Conservation (phyloP, 2,797 vertebrate species). For the Phrynocephalus vlangalii region DNA sequence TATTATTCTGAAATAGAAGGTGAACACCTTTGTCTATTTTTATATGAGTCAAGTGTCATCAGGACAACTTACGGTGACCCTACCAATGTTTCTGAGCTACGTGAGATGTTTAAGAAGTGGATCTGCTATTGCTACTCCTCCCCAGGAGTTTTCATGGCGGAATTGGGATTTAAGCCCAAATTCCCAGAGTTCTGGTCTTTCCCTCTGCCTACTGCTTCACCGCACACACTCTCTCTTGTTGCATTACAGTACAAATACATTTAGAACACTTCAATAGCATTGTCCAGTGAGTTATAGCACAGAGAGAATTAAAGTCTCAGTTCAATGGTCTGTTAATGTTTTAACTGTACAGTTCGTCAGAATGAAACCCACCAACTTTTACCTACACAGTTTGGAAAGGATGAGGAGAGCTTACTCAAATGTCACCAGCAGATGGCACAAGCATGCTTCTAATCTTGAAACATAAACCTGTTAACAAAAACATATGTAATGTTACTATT, state of each 20-base stretch:
- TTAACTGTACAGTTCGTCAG: neutral
- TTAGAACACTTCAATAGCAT: neutral
- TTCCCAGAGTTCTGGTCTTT: neutral
- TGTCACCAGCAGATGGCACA: slow-evolving; percentile 75
- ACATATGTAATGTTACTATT: neutral
- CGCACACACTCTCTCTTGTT: neutral
- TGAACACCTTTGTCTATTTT: too few species aligned
- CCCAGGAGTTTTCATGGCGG: too few species aligned
- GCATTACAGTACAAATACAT: neutral
- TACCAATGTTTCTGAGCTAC: too few species aligned
- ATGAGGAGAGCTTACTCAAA: neutral
- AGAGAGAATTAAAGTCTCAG: neutral
- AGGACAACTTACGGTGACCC: too few species aligned
- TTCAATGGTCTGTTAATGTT: neutral
- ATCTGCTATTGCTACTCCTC: too few species aligned
- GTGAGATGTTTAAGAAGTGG: too few species aligned
- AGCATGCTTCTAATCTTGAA: slow-evolving; percentile 64
- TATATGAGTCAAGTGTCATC: too few species aligned
- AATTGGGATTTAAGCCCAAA: too few species aligned
- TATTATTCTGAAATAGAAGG: too few species aligned
- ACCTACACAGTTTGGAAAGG: neutral
- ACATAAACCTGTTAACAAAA: accelerated
- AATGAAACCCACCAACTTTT: accelerated
- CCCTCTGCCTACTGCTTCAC: neutral
- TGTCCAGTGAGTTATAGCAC: neutral